Evolutionary conservation across 2,888 invertebrate species (phyloP), one percentile per base, ranked within the genome.

Genomic region (Carterocephalus palaemon): DNA sequence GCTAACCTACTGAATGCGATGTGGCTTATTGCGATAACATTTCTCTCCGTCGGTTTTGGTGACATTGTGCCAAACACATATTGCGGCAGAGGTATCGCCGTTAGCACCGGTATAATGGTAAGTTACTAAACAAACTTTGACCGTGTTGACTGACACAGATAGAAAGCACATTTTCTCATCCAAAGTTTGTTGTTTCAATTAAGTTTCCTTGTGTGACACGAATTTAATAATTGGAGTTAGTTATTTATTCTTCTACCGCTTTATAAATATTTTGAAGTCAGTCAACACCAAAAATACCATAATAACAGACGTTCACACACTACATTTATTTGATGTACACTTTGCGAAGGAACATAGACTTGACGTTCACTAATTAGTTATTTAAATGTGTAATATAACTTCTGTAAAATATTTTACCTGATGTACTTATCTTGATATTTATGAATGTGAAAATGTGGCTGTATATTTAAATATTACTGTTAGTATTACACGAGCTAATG

Each of bases 21-120:
- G 96, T 99, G 99, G 99, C 93, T 99, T 88, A 98, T 99, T 86
- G 98, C 99, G 75, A 99, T 99, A 80, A 99, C 99, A 72, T 99
- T 99, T 91, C 93, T 99, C 80, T 98, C 98, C 89, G 98, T 99
- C 76, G 99, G 99, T 82, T 99, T 99, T 90, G 99, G 99, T 79
- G 99, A 98, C 89, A 97, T 98, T 83, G 99, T 99, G 81, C 99
- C 99, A 82, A 99, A 99, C 90, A 99, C 99, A 63, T 99, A 99
- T 90, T 99, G 99, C 90, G 99, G 99, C 76, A 91, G 99, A 86
- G 97, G 97, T 79, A 98, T 99, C 82, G 98, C 99, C 75, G 98
- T 99, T 80, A 95, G 96, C 88, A 98, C 98, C 68, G 99, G 99
- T 80, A 98, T 99, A 84, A 98, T 99, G 97, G 99, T 99, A 93